Percentiles rank a stretch among this genome's conserved stretches.
Evolutionary conservation across 2,888 invertebrate genomes (phyloP).

Genomic region (Koerneria pararmatus): DNA sequence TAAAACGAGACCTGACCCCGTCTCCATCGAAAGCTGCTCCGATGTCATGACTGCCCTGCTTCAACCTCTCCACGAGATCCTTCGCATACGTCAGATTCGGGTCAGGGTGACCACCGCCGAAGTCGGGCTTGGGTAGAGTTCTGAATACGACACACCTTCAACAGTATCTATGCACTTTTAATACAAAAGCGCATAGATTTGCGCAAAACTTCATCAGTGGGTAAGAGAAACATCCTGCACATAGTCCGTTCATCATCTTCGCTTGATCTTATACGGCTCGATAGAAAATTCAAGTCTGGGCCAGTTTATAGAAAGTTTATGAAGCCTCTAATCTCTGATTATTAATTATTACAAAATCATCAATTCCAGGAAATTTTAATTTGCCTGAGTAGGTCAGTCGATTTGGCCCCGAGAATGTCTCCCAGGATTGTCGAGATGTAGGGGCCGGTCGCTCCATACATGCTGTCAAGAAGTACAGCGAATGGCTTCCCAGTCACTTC

Average conservation of each 20-base stretch:
- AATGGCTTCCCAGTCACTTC: conserved; percentile 67
- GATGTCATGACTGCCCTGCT: conserved; percentile 70
- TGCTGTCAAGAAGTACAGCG: conserved; percentile 82
- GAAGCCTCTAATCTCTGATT: too few relatives aligned
- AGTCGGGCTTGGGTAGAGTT: conserved; percentile 79
- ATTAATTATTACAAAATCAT: too few relatives aligned
- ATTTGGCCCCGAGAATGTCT: conserved; percentile 76
- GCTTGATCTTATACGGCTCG: too few relatives aligned
- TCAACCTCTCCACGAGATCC: conserved; percentile 72
- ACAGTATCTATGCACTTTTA: not conserved
- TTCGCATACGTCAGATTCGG: conserved; percentile 88
- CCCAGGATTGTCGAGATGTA: conserved; percentile 85
- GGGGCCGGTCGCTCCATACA: conserved; percentile 96
- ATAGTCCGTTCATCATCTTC: too few relatives aligned
- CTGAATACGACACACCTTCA: conserved; percentile 12
- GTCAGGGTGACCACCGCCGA: conserved; percentile 91
- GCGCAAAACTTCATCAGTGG: too few relatives aligned
- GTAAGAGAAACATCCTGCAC: too few relatives aligned
- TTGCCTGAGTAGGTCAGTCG: conserved; percentile 73
- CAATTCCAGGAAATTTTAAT: too few relatives aligned
- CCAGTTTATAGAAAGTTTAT: too few relatives aligned
- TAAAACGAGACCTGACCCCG: conserved; percentile 67
- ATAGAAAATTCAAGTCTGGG: too few relatives aligned
- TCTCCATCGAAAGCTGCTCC: conserved; percentile 99
- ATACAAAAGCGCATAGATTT: too few relatives aligned